A percentile compares a stretch with the other conserved stretches of the same genome.
Conservation (phyloP, 2,113 vertebrate species). For the Pelmatolapia mariae region DNA sequence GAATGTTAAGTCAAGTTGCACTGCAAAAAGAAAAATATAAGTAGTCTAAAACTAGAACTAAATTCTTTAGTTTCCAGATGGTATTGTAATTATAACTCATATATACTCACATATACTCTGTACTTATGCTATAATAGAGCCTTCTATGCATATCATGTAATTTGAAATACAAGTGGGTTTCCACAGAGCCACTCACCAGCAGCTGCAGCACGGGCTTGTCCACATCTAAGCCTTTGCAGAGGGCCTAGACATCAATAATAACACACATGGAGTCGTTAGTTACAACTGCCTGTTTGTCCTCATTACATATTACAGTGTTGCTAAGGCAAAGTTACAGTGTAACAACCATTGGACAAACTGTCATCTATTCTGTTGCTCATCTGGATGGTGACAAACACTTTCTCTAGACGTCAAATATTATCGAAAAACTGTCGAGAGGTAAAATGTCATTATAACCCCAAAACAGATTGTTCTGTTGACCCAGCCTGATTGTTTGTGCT, state of each 20-base stretch:
- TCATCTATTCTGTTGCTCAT: not conserved
- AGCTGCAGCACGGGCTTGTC: slow-evolving; percentile 46
- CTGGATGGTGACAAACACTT: not conserved
- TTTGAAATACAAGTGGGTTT: not conserved
- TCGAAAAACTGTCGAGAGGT: not conserved
- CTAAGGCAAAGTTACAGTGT: not conserved
- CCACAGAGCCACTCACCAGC: slow-evolving; percentile 46
- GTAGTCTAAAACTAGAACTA: not conserved
- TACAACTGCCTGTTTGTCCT: not conserved
- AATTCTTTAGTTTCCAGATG: not conserved
- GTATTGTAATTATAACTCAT: not conserved
- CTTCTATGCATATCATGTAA: not conserved
- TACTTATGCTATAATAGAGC: not conserved
- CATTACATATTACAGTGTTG: not conserved
- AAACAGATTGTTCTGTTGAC: not conserved
- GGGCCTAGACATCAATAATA: slow-evolving; percentile 30
- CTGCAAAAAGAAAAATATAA: not conserved
- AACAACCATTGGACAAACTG: not conserved
- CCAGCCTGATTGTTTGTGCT: not conserved
- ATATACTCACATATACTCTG: not conserved
- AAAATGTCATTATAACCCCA: not conserved
- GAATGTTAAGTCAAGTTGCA: not conserved
- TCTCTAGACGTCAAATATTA: not conserved
- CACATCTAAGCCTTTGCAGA: not conserved
- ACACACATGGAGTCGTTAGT: not conserved